Evolutionary conservation across 2,888 invertebrate species (phyloP), one percentile per base, ranked within the genome.

Genomic region (Pristionchus arcanus): DNA sequence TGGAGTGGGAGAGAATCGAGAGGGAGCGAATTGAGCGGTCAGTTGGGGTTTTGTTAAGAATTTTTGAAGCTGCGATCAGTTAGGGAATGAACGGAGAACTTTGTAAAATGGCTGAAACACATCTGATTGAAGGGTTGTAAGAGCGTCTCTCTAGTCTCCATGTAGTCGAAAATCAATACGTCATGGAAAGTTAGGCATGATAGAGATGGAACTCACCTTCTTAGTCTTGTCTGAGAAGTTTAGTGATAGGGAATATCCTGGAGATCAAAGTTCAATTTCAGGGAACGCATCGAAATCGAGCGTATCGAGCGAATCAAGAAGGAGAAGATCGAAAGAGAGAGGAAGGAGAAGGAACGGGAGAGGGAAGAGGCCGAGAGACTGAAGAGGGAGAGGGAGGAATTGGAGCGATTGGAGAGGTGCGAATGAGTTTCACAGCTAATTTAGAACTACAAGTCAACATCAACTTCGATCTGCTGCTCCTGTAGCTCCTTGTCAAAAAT

Each of bases 301-400:
- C 92, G 94, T 37, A 94, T 94, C 88, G 94, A 94, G 89, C 91
- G 94, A 34, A 94, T 94, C 91, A 94, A 94, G 90, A 91, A 94
- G 28, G 94, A 94, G 89, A 91, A 93, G 74, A 90, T 93, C 42
- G 94, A 94, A 83, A 90, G 92, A 74, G 94, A 94, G 85, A 91
- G 92, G 49, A 86, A 90, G 28, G 93, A 94, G 31, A 87, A 90
- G n/a, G 92, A 94, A 86, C 91, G 92, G 83, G 91, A 90, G 63
- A 90, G 91, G 34, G 92, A 91, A 66, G 92, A 93, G 34, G 84
- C 90, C 74, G 93, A 92, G 68, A 90, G 93, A 90, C 49, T 94
- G 59, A 93, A 89, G 63, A 81, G 86, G 77, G 90, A 91, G 74
- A 63, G 89, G 21, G 81, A 89, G 28, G 90, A 92, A 59, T 91